Percentiles rank a stretch among this genome's conserved stretches.
These are phyloP conservation scores for Dryococelus australis DNA, from an alignment of 2,888 invertebrate genomes.

Conservation along the genomic window DNA sequence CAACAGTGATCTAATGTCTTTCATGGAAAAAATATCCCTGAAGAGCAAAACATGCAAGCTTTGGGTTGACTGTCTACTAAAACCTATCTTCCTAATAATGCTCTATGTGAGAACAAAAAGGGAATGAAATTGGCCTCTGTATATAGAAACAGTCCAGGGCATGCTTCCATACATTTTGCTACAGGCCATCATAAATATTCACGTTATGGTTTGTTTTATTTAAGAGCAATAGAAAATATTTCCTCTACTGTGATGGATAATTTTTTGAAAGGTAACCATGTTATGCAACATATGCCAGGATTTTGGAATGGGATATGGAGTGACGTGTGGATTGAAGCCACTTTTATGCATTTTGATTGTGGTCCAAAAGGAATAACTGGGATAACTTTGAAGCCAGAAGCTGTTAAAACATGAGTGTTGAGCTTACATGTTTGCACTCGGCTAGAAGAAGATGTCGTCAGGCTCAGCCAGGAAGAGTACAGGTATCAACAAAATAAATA, in stretches of 20 bases:
- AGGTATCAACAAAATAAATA: neutral
- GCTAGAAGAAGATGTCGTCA: neutral
- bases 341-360: neutral
- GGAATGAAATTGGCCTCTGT: neutral
- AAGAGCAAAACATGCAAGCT: neutral
- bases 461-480: neutral
- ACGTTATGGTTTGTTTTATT: neutral
- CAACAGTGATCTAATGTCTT: neutral
- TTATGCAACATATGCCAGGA: neutral
- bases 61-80: neutral
- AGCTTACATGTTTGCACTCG: neutral
- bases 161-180: neutral
- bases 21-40: neutral
- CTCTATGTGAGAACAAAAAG: neutral
- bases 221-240: neutral
- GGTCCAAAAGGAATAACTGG: neutral
- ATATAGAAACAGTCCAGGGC: neutral
- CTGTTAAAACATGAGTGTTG: neutral
- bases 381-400: neutral
- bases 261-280: neutral
- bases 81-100: neutral
- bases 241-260: neutral
- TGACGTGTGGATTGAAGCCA: neutral
- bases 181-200: neutral
- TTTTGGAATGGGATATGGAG: conserved; percentile 21